Base-by-base conservation (phyloP, 2,797 vertebrate species). In the Linurgus olivaceus region DNA sequence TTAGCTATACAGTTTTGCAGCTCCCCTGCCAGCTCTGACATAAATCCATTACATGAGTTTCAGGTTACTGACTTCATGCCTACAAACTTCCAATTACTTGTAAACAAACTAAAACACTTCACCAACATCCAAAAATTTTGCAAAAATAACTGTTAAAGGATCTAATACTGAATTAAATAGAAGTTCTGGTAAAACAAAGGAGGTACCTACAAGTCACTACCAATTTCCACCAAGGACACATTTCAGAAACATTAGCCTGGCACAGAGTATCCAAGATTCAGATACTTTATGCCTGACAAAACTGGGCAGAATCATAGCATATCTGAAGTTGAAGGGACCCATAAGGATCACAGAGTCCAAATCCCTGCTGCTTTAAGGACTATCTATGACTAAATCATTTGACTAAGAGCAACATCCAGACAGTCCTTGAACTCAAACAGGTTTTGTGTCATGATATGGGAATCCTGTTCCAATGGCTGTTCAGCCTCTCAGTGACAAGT, bases 1-100 rank as follows among this genome's bases (percentile, higher is more conserved):
- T 98, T 98, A 98, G 97, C 98, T 98, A 98, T 97, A 98, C 98
- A 98, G 97, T 98, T 98, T 98, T 98, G 97, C 97, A 97, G 97
- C 97, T 98, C 98, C 96, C 97, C 97, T 97, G 97, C 94, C 96
- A 97, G 97, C 96, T 96, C 98, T 98, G 98, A 98, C 98, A 98
- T 97, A 98, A 98, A 98, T 98, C 98, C 98, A 98, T 97, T 96
- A 96, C 91, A 94, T 95, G 95, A 98, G 97, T 94, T 94, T 94
- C 85, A 92, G 97, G 97, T 98, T 98, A 98, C 98, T 94, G 94
- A 94, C 97, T 97, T 98, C 97, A 96, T 96, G 97, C 97, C 98
- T 98, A 98, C 91, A 97, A 96, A 95, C 63, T 90, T 94, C 70
- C 79, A 94, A 42, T 86, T 91, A 90, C 81, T 91, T 70, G 91